These are phyloP conservation scores for Cryptoprocta ferox DNA, from an alignment of 2,797 vertebrate genomes.

Conservation along the genomic window DNA sequence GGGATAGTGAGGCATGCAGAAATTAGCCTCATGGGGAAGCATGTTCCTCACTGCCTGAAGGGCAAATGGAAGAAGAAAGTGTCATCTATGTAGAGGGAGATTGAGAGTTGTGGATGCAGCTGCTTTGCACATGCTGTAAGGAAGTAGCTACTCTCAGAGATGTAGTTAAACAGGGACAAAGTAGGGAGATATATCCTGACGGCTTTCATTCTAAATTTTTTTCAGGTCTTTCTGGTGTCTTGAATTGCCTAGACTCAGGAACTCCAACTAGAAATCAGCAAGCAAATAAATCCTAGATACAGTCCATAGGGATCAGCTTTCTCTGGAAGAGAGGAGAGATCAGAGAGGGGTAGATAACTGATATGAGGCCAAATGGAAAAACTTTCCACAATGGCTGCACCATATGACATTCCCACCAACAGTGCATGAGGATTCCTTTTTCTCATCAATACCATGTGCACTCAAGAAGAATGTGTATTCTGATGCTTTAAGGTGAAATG, in stretches of 20 bases:
- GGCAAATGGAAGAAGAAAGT: not conserved
- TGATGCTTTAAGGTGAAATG: no score
- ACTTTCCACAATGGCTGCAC: not conserved
- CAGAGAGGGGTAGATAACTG: not conserved
- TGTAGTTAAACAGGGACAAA: not conserved
- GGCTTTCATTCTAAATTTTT: not conserved
- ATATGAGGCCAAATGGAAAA: not conserved
- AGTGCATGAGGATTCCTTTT: not conserved
- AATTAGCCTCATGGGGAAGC: not conserved
- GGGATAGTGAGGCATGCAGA: no score
- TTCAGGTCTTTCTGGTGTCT: not conserved
- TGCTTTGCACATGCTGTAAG: not conserved
- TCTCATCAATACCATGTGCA: not conserved
- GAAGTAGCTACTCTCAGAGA: not conserved
- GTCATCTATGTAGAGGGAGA: not conserved
- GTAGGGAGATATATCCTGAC: not conserved
- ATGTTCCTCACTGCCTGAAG: not conserved
- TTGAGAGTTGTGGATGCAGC: no score
- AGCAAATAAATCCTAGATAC: not conserved
- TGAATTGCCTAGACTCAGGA: not conserved
- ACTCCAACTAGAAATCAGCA: not conserved
- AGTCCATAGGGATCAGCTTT: not conserved
- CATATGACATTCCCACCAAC: not conserved
- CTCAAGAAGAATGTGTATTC: no score
- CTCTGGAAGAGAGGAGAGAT: not conserved